Conservation (phyloP, 1,140 invertebrate species). For the Idris sp. region DNA sequence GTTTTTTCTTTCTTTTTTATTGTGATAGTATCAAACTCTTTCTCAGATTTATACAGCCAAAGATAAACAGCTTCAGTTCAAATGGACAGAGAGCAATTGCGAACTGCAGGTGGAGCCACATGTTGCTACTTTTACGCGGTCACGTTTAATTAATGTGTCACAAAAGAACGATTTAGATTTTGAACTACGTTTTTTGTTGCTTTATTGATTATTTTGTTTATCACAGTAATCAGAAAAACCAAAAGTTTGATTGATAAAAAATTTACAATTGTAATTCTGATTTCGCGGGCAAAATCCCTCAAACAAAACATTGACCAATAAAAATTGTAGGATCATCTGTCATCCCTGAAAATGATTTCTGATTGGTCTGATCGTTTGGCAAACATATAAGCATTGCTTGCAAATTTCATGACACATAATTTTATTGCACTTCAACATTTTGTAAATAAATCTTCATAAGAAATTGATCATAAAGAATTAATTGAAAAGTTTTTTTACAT, state of each 20-base stretch:
- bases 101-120: conserved; percentile 30
- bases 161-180: conserved; percentile 14
- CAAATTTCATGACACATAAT: neutral
- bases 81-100: too few relatives aligned
- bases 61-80: too few relatives aligned
- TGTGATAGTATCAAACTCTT: too few relatives aligned
- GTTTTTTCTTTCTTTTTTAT: too few relatives aligned
- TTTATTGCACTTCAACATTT: neutral
- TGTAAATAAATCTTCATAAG: too few relatives aligned
- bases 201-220: conserved; percentile 43
- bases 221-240: conserved; percentile 2
- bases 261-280: neutral
- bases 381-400: conserved; percentile 3
- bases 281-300: conserved; percentile 3
- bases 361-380: conserved; percentile 20
- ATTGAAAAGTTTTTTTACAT: too few relatives aligned
- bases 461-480: too few relatives aligned
- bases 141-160: conserved; percentile 27
- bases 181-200: conserved; percentile 23
- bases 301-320: conserved; percentile 5
- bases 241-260: neutral
- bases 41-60: too few relatives aligned
- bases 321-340: conserved; percentile 9
- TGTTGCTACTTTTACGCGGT: conserved; percentile 27
- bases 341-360: conserved; percentile 27